Conservation (phyloP, 2,888 invertebrate genomes). For the Meandrusa payeni region DNA sequence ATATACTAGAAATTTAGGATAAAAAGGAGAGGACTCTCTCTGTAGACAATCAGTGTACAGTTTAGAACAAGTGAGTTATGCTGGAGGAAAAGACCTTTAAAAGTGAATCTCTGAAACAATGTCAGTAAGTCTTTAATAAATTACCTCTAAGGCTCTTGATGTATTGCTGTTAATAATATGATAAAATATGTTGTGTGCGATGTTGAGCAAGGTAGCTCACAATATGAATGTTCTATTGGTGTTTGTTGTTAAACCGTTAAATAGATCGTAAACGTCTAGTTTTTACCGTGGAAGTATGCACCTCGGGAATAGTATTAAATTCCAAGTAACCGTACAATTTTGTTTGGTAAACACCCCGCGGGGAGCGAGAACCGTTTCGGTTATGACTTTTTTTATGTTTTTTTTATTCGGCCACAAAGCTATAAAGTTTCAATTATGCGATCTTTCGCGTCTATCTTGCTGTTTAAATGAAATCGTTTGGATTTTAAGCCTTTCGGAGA, state of each 20-base stretch:
- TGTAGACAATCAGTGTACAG: too few species aligned
- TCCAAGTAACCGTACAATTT: conserved; percentile 21
- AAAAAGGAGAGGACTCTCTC: too few species aligned
- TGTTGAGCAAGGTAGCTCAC: too few species aligned
- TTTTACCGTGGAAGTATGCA: background rate
- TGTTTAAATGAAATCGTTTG: background rate
- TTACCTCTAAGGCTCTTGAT: too few species aligned
- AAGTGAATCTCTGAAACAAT: too few species aligned
- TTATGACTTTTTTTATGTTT: conserved; percentile 17
- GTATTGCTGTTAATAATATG: too few species aligned
- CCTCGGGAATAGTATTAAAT: conserved; percentile 17
- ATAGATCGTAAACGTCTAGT: background rate
- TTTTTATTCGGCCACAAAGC: conserved; percentile 7
- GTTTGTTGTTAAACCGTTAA: background rate
- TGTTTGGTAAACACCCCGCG: conserved; percentile 25
- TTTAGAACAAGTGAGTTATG: too few species aligned
- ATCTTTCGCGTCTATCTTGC: conserved; percentile 2
- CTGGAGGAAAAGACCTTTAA: too few species aligned
- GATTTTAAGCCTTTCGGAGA: background rate
- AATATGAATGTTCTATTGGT: too few species aligned
- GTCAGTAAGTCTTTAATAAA: too few species aligned
- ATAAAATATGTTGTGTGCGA: too few species aligned
- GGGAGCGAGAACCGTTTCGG: conserved; percentile 8
- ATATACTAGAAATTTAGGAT: too few species aligned
- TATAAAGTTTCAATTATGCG: conserved; percentile 21